These are phyloP conservation scores for Myotis pilosus DNA, from an alignment of 2,797 vertebrate species.

Conservation along the genomic window DNA sequence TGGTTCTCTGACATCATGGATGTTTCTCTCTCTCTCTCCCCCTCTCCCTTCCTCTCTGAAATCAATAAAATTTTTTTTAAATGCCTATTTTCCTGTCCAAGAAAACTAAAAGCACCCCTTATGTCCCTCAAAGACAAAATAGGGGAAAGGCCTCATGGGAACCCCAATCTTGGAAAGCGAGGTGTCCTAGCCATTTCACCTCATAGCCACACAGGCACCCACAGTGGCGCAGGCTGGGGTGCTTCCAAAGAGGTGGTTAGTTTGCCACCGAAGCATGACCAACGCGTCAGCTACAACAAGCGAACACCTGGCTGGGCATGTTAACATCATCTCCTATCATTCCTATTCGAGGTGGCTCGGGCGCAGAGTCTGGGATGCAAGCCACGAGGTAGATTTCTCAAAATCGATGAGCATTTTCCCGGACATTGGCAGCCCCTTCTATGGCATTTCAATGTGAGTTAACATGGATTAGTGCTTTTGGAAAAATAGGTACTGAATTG, in stretches of 20 bases:
- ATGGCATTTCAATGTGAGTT: constrained; percentile 72
- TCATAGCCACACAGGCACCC: constrained; percentile 44
- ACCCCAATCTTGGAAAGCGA: constrained; percentile 67
- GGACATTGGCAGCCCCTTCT: constrained; percentile 74
- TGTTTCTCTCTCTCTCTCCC: too few species aligned
- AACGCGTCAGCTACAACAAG: constrained; percentile 80
- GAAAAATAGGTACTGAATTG: constrained; percentile 54
- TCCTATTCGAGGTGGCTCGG: constrained; percentile 83
- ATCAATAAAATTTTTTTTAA: neutral
- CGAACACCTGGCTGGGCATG: constrained; percentile 81
- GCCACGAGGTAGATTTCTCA: constrained; percentile 83
- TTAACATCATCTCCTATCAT: constrained; percentile 84
- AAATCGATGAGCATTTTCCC: constrained; percentile 83
- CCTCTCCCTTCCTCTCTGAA: too few species aligned
- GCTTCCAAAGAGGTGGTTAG: constrained; percentile 79
- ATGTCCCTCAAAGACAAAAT: constrained; percentile 30
- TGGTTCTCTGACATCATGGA: too few species aligned
- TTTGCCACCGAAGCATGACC: constrained; percentile 82
- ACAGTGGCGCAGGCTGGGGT: constrained; percentile 66
- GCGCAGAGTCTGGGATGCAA: constrained; percentile 82
- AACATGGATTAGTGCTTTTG: constrained; percentile 73
- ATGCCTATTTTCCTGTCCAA: neutral
- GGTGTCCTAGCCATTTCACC: constrained; percentile 44
- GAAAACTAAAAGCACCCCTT: neutral
- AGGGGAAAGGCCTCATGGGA: neutral